Evolutionary conservation across 1,140 invertebrate species (phyloP).

Genomic region (Aphelinus certus): DNA sequence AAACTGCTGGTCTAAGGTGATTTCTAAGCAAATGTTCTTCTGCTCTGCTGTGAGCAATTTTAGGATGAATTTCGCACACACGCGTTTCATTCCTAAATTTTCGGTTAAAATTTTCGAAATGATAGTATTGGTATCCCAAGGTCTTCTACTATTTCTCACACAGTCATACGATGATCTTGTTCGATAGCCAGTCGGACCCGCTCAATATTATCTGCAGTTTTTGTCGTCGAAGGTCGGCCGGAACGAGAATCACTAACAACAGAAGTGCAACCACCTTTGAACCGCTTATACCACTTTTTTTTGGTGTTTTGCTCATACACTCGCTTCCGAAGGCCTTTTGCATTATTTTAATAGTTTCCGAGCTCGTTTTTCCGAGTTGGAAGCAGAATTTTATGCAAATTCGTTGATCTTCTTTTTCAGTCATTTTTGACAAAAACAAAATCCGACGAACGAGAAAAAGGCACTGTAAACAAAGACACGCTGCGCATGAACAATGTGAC

Average conservation of each 20-base stretch:
- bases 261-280: slow-evolving; percentile 14
- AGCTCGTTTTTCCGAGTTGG: slow-evolving; percentile 6
- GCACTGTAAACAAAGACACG: slow-evolving; percentile 13
- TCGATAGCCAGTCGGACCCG: background rate
- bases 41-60: slow-evolving; percentile 46
- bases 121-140: slow-evolving; percentile 27
- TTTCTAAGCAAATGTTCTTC: slow-evolving; percentile 41
- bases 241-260: slow-evolving; percentile 15
- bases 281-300: slow-evolving; percentile 7
- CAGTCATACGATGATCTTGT: slow-evolving; percentile 20
- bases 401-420: slow-evolving; percentile 14
- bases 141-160: slow-evolving; percentile 1
- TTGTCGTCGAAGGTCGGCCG: slow-evolving; percentile 14
- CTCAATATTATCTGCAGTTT: slow-evolving; percentile 10
- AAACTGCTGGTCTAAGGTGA: slow-evolving; percentile 27
- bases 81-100: slow-evolving; percentile 10
- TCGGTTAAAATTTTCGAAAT: slow-evolving; percentile 6
- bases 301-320: slow-evolving; percentile 12
- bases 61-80: slow-evolving; percentile 25
- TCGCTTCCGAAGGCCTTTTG: slow-evolving; percentile 10
- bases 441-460: slow-evolving; percentile 5
- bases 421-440: slow-evolving; percentile 14
- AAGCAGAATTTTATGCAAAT: slow-evolving; percentile 8
- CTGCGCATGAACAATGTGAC: slow-evolving; percentile 14
- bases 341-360: slow-evolving; percentile 9